Percentiles rank a stretch among this genome's conserved stretches.
Evolutionary conservation across 2,113 vertebrate species (phyloP).

Genomic region (Balaeniceps rex): DNA sequence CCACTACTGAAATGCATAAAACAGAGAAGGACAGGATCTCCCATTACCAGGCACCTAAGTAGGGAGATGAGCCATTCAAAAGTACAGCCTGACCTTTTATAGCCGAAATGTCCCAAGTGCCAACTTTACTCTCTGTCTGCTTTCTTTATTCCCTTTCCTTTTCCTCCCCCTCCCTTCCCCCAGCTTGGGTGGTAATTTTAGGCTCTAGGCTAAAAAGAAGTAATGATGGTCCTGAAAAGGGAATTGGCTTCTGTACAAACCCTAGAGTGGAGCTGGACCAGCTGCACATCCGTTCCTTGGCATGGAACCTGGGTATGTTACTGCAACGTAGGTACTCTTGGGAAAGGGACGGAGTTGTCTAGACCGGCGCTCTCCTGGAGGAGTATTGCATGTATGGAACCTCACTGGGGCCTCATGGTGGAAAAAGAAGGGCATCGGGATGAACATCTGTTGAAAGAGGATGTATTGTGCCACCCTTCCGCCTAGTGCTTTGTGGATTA

Average conservation of each 20-base stretch:
- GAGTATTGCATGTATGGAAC: not conserved
- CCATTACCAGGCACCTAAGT: not conserved
- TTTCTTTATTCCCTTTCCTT: not conserved
- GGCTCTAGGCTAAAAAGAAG: not conserved
- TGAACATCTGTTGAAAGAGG: not conserved
- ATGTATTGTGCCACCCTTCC: not conserved
- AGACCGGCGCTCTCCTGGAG: not conserved
- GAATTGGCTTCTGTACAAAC: not conserved
- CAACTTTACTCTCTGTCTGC: not conserved
- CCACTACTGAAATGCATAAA: conserved; percentile 7
- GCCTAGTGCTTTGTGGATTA: not conserved
- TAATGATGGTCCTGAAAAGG: not conserved
- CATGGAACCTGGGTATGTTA: not conserved
- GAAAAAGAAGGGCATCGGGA: not conserved
- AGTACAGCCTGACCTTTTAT: conserved; percentile 30
- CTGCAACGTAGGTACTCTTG: not conserved
- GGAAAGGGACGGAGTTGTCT: not conserved
- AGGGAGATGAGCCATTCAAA: not conserved
- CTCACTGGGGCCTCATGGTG: not conserved
- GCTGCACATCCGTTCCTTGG: not conserved
- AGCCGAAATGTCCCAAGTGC: not conserved
- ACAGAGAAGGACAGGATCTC: not conserved
- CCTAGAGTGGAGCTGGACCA: not conserved
- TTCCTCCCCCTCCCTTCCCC: not conserved
- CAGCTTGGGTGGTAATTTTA: not conserved